A percentile compares a stretch with the other conserved stretches of the same genome.
These are phyloP conservation scores for Gallinago paraguaiae DNA, from an alignment of 2,113 vertebrate species.

Conservation along the genomic window DNA sequence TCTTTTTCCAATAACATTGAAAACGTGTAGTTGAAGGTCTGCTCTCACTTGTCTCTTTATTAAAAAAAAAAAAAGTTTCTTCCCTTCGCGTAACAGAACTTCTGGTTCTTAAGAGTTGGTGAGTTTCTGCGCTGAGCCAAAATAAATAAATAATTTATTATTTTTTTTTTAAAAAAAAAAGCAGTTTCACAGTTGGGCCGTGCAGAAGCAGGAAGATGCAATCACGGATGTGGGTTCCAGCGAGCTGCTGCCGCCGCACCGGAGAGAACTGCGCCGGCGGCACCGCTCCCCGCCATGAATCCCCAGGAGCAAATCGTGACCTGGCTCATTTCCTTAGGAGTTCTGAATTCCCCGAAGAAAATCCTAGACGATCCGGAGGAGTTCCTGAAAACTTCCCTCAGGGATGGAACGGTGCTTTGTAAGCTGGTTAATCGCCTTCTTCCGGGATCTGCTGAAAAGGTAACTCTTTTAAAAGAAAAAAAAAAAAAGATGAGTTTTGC, in stretches of 20 bases:
- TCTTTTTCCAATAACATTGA: neutral
- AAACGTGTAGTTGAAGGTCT: neutral
- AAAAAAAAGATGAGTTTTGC: neutral
- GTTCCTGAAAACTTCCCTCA: constrained; percentile 89
- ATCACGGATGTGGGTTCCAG: constrained; percentile 89
- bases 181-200: constrained; percentile 48
- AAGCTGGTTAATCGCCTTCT: constrained; percentile 88
- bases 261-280: neutral
- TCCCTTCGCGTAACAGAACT: neutral
- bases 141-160: too few relatives aligned
- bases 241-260: constrained; percentile 49
- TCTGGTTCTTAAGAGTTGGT: neutral
- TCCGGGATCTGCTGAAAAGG: constrained; percentile 88
- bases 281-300: constrained; percentile 82
- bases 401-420: constrained; percentile 93
- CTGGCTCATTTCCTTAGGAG: constrained; percentile 96
- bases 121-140: neutral
- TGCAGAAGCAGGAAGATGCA: constrained; percentile 77
- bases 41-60: neutral
- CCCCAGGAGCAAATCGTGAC: constrained; percentile 93
- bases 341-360: constrained; percentile 96
- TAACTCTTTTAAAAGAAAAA: constrained; percentile 58
- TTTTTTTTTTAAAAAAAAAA: neutral
- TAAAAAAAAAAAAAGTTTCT: neutral
- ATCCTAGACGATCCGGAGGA: constrained; percentile 89